Evolutionary conservation across 1,140 invertebrate genomes (phyloP).

Genomic region (Anoplophora glabripennis): DNA sequence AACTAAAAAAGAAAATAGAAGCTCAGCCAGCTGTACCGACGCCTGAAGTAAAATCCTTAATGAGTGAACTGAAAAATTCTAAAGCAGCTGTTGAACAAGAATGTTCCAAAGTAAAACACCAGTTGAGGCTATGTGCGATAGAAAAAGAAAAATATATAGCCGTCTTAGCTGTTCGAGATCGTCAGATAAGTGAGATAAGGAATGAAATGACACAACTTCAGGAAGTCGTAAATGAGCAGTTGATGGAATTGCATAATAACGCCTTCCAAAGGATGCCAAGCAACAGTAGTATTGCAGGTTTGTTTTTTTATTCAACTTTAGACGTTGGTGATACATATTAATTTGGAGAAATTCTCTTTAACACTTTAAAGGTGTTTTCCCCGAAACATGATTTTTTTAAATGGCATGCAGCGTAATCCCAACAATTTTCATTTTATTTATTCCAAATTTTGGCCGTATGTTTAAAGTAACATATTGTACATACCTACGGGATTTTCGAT

Average conservation of each 20-base stretch:
- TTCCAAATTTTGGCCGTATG: too few species aligned
- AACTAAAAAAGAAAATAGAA: constrained; percentile 9
- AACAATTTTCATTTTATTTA: too few species aligned
- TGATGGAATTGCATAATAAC: constrained; percentile 39
- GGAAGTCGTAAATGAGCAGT: constrained; percentile 41
- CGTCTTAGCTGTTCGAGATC: constrained; percentile 39
- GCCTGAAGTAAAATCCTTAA: constrained; percentile 25
- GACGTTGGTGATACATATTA: too few species aligned
- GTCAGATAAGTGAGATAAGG: constrained; percentile 44
- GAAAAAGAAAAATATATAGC: constrained; percentile 45
- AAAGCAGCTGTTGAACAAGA: constrained; percentile 35
- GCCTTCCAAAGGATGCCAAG: constrained; percentile 17
- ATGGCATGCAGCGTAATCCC: too few species aligned
- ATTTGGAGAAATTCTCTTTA: background rate
- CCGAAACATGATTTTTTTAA: too few species aligned
- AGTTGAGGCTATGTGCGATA: constrained; percentile 37
- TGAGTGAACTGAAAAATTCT: constrained; percentile 36
- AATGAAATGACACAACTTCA: constrained; percentile 45
- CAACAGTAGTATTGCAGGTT: constrained; percentile 4
- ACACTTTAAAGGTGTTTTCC: too few species aligned
- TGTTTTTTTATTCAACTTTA: background rate
- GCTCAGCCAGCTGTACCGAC: background rate
- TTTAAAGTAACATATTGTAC: too few species aligned
- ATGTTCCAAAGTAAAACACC: constrained; percentile 33
- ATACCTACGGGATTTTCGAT: too few species aligned